phyloP scores from a whole-genome alignment of 35 echinoderm and acorn worm species.

The Hemicentrotus pulcherrimus region DNA sequence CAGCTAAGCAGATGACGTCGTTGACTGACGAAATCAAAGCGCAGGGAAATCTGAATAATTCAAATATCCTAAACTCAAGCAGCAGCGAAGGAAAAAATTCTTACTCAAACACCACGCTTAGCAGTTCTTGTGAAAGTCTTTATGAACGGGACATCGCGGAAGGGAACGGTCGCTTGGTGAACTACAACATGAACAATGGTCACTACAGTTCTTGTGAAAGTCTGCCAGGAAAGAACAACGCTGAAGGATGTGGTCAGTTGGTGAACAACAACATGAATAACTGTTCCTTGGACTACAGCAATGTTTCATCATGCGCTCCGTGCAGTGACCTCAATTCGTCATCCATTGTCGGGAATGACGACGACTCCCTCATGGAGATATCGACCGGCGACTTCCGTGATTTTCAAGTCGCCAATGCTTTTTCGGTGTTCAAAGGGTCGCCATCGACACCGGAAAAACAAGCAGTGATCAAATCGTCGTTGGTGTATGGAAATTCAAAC shows the following conservation, averaged over 20 bases:
- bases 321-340: constrained; percentile 17
- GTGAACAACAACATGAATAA: background rate
- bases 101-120: background rate
- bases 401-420: constrained; percentile 3
- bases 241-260: background rate
- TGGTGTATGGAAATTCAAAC: background rate
- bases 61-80: background rate
- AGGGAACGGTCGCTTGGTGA: background rate
- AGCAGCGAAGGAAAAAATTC: background rate
- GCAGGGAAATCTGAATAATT: background rate
- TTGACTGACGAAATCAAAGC: background rate
- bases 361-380: background rate
- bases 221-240: background rate
- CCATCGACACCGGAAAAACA: background rate
- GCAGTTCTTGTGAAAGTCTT: background rate
- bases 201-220: background rate
- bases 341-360: background rate
- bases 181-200: background rate
- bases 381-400: background rate
- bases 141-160: background rate
- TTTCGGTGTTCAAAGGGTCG: constrained; percentile 14
- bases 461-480: background rate
- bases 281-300: background rate
- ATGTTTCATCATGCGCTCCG: background rate
- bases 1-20: background rate